Percentiles rank a stretch among this genome's conserved stretches.
These are phyloP conservation scores for Drosophila punjabiensis DNA, from an alignment of 1,140 invertebrate species.

Conservation along the genomic window DNA sequence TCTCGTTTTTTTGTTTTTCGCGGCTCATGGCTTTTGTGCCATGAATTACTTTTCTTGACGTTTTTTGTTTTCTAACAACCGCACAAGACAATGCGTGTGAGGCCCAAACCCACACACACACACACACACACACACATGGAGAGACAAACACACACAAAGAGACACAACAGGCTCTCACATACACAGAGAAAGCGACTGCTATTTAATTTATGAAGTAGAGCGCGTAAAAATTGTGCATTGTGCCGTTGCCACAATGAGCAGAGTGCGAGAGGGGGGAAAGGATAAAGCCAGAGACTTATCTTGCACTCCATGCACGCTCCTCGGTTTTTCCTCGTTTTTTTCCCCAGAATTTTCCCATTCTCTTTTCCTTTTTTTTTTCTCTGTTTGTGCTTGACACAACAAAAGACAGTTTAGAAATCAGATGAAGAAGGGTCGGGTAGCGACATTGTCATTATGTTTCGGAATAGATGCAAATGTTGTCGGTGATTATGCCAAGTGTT, in stretches of 20 bases:
- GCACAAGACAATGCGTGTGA: constrained; percentile 65
- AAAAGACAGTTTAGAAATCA: constrained; percentile 79
- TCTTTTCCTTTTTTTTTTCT: constrained; percentile 7
- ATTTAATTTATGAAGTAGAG: constrained; percentile 84
- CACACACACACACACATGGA: not conserved
- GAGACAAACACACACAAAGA: not conserved
- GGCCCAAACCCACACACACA: not conserved
- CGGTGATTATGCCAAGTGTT: constrained; percentile 52
- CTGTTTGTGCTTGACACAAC: constrained; percentile 59
- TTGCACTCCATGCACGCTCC: constrained; percentile 62
- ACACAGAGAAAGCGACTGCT: constrained; percentile 60
- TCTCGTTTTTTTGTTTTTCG: constrained; percentile 23
- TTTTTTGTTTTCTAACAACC: constrained; percentile 81
- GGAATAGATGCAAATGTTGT: constrained; percentile 41
- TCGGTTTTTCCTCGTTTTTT: constrained; percentile 8
- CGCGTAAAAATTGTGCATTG: constrained; percentile 82
- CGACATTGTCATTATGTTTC: constrained; percentile 51
- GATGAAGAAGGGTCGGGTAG: constrained; percentile 27
- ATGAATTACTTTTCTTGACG: constrained; percentile 80
- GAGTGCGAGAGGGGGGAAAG: constrained; percentile 26
- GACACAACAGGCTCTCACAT: not conserved
- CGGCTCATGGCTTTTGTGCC: constrained; percentile 53
- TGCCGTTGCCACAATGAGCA: constrained; percentile 59
- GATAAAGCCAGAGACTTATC: constrained; percentile 55
- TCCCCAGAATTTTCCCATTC: not conserved